These are phyloP conservation scores for Rhineura floridana DNA, from an alignment of 2,113 vertebrate genomes.

Conservation along the genomic window DNA sequence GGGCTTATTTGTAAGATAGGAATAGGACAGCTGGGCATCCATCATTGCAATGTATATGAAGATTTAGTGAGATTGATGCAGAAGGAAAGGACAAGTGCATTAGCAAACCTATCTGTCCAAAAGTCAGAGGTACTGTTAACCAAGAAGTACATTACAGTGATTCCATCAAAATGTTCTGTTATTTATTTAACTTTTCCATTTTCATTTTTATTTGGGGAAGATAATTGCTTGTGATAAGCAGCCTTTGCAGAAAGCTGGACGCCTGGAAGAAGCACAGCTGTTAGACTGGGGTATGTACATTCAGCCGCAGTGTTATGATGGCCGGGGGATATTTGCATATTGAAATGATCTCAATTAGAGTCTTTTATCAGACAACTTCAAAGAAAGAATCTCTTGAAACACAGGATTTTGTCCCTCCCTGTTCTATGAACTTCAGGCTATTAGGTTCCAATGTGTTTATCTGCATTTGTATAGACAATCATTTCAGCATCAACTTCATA, in stretches of 20 bases:
- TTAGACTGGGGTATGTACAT: slow-evolving; percentile 51
- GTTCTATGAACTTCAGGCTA: slow-evolving; percentile 31
- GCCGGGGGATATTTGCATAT: slow-evolving; percentile 72
- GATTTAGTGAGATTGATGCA: slow-evolving; percentile 60
- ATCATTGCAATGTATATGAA: slow-evolving; percentile 59
- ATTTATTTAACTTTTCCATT: slow-evolving; percentile 85
- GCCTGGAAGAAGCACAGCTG: slow-evolving; percentile 65
- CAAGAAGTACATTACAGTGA: slow-evolving; percentile 67
- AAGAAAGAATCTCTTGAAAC: slow-evolving; percentile 68
- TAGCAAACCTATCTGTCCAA: slow-evolving; percentile 68
- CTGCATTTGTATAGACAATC: slow-evolving; percentile 53
- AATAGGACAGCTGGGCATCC: slow-evolving; percentile 60
- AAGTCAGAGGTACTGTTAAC: slow-evolving; percentile 74
- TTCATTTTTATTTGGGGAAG: slow-evolving; percentile 83
- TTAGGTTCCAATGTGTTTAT: slow-evolving; percentile 63
- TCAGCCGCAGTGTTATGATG: slow-evolving; percentile 51
- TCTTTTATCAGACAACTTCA: slow-evolving; percentile 66
- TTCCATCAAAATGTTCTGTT: slow-evolving; percentile 79
- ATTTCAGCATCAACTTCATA: slow-evolving; percentile 57
- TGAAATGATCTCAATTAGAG: slow-evolving; percentile 78
- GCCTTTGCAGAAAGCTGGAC: slow-evolving; percentile 60
- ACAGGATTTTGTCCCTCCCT: slow-evolving; percentile 33
- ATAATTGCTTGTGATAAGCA: slow-evolving; percentile 83
- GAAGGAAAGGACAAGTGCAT: slow-evolving; percentile 68
- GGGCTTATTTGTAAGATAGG: slow-evolving; percentile 50